Evolutionary conservation across 2,113 vertebrate species (phyloP), one percentile per base, ranked within the genome.

Genomic region (Myanophis thanlyinensis): DNA sequence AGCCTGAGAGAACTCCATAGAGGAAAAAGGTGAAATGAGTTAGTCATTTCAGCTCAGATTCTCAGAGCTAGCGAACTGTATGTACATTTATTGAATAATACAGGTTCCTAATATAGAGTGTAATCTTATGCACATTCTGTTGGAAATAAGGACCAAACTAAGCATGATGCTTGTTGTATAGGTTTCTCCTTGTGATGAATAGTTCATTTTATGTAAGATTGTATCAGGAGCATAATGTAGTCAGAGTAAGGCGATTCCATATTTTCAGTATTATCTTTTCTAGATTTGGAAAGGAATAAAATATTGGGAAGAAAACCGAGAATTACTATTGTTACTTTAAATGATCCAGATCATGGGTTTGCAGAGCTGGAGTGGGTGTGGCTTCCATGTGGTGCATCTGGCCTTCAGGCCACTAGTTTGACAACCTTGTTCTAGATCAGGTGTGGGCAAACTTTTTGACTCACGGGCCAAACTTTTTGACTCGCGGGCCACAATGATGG

Each of bases 21-120:
- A 67, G 87, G 18, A 94, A 67, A 88, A 94, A 92, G 89, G 25
- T 23, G 15, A 4, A n/a, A 49, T 93, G 48, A 52, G 23, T 53
- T 23, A 20, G 89, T 84, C 4, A 0, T 93, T 91, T 93, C 84
- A 11, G 25, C 92, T 90, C 51, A 93, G 5, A 35, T 92, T 92
- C 90, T 80, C 48, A 2, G 44, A 46, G 23, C 18, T 73, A 9
- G 49, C 44, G 94, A 93, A 80, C 52, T 73, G 85, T 44, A 89
- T 44, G 62, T 0, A 0, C 1, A 0, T 3, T 1, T 89, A 35
- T 89, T 56, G 88, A 91, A 91, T 40, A 73, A 94, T 88, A 3
- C 0, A n/a, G 3, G 52, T 96, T 94, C 0, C 1, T 1, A 93
- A 84, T 0, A 53, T 20, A 89, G 30, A 35, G 10, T 35, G 30